Conservation (phyloP, 2,888 invertebrate species). For the Xanthia togata region DNA sequence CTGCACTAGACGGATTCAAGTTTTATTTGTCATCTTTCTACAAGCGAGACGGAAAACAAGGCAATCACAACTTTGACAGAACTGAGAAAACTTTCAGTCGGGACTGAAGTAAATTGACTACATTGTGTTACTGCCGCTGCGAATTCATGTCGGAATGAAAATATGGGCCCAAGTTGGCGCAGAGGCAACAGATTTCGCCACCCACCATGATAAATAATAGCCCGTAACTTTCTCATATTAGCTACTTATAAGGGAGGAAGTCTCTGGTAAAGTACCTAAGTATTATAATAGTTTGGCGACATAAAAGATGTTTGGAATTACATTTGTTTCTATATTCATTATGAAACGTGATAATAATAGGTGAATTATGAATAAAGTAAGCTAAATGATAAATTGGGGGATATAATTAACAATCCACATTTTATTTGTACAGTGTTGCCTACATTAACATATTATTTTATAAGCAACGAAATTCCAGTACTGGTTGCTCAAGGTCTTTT, state of each 20-base stretch:
- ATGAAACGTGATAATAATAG: constrained; percentile 13
- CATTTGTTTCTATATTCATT: constrained; percentile 54
- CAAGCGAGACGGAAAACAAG: constrained; percentile 83
- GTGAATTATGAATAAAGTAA: background rate
- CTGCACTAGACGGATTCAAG: constrained; percentile 68
- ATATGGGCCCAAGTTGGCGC: constrained; percentile 68
- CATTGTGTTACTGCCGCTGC: constrained; percentile 78
- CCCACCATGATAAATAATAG: constrained; percentile 71
- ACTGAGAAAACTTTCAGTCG: constrained; percentile 78
- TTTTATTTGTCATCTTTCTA: constrained; percentile 82
- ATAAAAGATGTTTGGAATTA: constrained; percentile 48
- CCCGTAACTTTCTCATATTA: constrained; percentile 62
- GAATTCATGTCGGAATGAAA: constrained; percentile 70
- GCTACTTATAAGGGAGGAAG: constrained; percentile 57
- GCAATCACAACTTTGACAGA: constrained; percentile 84
- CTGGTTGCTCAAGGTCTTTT: background rate
- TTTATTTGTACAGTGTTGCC: background rate
- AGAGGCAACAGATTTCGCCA: constrained; percentile 70
- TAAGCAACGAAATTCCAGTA: background rate
- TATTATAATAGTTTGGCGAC: constrained; percentile 60
- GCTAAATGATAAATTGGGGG: background rate
- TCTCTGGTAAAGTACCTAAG: constrained; percentile 51
- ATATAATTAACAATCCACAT: background rate
- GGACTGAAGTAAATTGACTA: constrained; percentile 83
- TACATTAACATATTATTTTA: background rate